Conservation (phyloP, 2,113 vertebrate species). For the Chloebia gouldiae region DNA sequence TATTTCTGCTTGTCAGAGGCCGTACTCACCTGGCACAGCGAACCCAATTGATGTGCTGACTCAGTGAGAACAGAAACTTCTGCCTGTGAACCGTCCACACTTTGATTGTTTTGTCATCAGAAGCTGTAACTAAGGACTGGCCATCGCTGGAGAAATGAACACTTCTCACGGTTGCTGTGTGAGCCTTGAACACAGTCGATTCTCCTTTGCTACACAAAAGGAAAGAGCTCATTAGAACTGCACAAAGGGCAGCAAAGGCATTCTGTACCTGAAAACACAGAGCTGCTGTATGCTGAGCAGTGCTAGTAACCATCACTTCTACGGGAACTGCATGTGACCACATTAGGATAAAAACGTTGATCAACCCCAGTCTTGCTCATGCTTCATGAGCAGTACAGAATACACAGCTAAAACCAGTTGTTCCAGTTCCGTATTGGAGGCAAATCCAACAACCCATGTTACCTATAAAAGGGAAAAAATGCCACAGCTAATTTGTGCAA, state of each 20-base stretch:
- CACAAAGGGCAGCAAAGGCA: background rate
- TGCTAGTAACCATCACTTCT: background rate
- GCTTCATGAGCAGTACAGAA: background rate
- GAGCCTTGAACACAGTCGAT: slow-evolving; percentile 88
- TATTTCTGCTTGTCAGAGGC: background rate
- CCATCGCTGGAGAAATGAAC: slow-evolving; percentile 91
- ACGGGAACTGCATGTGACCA: background rate
- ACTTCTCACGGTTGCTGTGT: slow-evolving; percentile 88
- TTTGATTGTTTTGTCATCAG: slow-evolving; percentile 95
- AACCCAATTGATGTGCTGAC: slow-evolving; percentile 97
- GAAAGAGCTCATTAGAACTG: background rate
- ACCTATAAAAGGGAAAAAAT: background rate
- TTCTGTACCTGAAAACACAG: background rate
- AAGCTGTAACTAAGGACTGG: slow-evolving; percentile 90
- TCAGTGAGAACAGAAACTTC: slow-evolving; percentile 94
- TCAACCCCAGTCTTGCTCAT: background rate
- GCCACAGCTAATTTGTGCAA: background rate
- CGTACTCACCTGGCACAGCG: slow-evolving; percentile 89
- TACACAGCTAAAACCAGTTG: background rate
- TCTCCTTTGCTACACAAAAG: slow-evolving; percentile 84
- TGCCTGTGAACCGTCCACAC: slow-evolving; percentile 94
- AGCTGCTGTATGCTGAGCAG: background rate
- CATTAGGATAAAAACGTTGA: background rate
- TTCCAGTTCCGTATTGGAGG: background rate
- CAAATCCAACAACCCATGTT: background rate